A percentile compares a stretch with the other conserved stretches of the same genome.
Conservation (phyloP, 2,113 vertebrate species). For the Anthoscopus minutus region DNA sequence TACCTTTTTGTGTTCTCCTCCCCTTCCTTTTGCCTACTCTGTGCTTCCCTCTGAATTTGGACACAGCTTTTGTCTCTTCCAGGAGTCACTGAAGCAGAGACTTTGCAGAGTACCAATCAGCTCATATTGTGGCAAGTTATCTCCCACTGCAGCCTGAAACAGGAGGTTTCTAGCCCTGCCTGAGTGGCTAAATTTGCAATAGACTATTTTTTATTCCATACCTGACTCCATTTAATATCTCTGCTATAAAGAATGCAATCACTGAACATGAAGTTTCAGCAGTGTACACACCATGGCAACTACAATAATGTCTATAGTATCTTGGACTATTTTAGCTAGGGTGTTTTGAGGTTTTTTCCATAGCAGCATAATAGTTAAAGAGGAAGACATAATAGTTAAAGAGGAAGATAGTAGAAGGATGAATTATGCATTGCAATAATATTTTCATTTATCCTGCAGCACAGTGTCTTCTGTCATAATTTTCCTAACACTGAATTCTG, state of each 20-base stretch:
- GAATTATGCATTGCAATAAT: neutral
- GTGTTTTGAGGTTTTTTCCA: neutral
- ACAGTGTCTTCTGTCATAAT: neutral
- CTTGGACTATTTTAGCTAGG: neutral
- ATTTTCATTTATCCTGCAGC: neutral
- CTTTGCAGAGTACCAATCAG: conserved; percentile 32
- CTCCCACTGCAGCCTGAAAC: conserved; percentile 35
- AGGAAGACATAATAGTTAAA: neutral
- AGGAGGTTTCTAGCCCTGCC: conserved; percentile 14
- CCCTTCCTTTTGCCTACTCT: neutral
- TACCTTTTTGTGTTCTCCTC: neutral
- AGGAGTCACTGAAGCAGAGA: conserved; percentile 44
- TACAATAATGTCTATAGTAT: neutral
- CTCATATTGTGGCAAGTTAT: conserved; percentile 1
- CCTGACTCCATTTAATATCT: neutral
- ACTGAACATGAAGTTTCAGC: neutral
- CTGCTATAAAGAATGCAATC: neutral
- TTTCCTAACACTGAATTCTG: neutral
- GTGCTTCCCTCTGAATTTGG: neutral
- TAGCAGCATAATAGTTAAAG: neutral
- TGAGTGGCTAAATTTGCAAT: neutral
- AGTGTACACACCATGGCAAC: neutral
- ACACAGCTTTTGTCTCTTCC: neutral
- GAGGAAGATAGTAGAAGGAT: neutral
- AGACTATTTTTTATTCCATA: neutral